Evolutionary conservation across 2,797 vertebrate species (phyloP).

Genomic region (Eleutherodactylus coqui): DNA sequence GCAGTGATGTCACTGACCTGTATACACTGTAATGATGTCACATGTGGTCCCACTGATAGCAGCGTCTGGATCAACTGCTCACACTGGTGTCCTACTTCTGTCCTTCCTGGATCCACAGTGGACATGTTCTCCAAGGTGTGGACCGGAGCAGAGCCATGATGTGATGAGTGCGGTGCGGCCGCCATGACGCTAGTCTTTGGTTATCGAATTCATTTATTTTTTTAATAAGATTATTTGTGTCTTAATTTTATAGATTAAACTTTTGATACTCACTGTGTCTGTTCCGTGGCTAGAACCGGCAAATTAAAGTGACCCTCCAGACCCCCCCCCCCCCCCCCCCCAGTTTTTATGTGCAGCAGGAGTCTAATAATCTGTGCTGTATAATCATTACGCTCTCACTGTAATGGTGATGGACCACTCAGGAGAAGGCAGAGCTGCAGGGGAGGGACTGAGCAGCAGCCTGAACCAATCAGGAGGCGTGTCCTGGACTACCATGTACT

Average conservation of each 20-base stretch:
- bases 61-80: not conserved
- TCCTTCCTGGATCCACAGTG: not conserved
- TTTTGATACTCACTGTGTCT: not conserved
- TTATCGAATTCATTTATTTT: not conserved
- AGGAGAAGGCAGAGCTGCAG: too few species aligned
- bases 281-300: not conserved
- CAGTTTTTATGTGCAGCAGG: too few species aligned
- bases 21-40: not conserved
- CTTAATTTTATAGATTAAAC: not conserved
- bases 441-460: too few species aligned
- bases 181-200: not conserved
- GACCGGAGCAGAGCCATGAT: not conserved
- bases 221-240: conserved; percentile 1
- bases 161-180: not conserved
- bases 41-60: too few species aligned
- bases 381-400: too few species aligned
- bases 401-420: too few species aligned
- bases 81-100: not conserved
- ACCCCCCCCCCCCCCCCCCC: too few species aligned
- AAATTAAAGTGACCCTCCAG: too few species aligned
- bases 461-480: too few species aligned
- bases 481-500: too few species aligned
- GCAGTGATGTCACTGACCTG: not conserved
- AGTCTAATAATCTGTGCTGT: too few species aligned
- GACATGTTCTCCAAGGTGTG: not conserved